Base-by-base conservation (phyloP, 2,797 vertebrate species). In the Bradypodion pumilum region DNA sequence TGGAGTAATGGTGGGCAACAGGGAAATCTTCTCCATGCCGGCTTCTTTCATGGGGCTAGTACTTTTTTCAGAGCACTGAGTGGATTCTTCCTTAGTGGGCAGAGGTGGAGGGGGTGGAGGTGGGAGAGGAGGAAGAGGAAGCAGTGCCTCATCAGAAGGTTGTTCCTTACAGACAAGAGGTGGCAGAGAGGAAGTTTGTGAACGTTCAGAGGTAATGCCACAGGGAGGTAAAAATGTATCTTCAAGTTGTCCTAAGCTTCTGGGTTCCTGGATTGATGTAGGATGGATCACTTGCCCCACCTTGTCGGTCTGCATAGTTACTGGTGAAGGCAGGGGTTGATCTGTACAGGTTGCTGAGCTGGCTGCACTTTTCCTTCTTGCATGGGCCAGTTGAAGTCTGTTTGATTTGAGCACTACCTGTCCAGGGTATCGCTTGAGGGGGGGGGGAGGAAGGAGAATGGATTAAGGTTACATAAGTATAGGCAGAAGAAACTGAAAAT, bases 371-470 rank as follows among this genome's bases (percentile, higher is more conserved):
- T 94, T 97, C 94, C 96, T 97, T 92, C 96, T 95, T 46, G 94
- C 79, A 72, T 93, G 96, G 81, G 95, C 93, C 90, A 97, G 92
- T 0, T 96, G 97, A 83, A 98, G 91, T 60, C 98, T 96, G 74
- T 97, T 97, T 89, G 98, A 98, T 94, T 98, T 99, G 86, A 99
- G 96, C 72, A 98, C 97, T 90, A 99, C 97, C 94, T 99, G 98
- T 32, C 98, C 98, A 2, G 98, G 98, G 85, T 98, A 98, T 21
- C 97, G 97, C 98, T 99, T 32, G 73, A n/a, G n/a, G 89, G 59
- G n/a, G n/a, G 89, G 59, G 92, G 44, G 23, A 13, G 29, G n/a
- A 90, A 89, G 19, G 52, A 42, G 81, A 74, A 90, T 62, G 52
- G 89, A 77, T 87, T 91, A 72, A 81, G 66, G 49, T 81, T 2